Percentiles rank a stretch among this genome's conserved stretches.
Conservation (phyloP, 2,113 vertebrate genomes). For the Xiphias gladius region DNA sequence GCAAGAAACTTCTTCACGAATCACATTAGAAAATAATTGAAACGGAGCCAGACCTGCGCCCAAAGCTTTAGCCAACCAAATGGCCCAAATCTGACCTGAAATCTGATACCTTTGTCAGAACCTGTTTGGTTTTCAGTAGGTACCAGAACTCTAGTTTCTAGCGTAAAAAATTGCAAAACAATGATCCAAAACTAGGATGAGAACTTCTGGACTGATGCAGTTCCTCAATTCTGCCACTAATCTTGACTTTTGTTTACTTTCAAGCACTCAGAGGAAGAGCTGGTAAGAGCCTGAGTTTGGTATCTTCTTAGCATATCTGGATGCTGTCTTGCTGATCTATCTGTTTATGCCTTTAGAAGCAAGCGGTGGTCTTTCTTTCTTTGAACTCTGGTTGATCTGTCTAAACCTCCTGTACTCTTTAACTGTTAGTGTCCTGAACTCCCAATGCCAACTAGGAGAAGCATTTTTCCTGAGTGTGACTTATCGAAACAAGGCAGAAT, state of each 20-base stretch:
- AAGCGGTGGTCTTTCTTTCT: not conserved
- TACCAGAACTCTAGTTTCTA: not conserved
- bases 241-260: conserved; percentile 87
- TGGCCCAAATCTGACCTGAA: no score
- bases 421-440: not conserved
- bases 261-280: conserved; percentile 96
- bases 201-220: not conserved
- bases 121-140: not conserved
- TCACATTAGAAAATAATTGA: no score
- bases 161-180: not conserved
- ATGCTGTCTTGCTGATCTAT: conserved; percentile 68
- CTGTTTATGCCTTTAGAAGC: conserved; percentile 17
- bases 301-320: conserved; percentile 51
- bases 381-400: conserved; percentile 2
- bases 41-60: no score
- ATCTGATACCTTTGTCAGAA: not conserved
- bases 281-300: conserved; percentile 88
- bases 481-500: not conserved
- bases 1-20: no score
- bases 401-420: not conserved
- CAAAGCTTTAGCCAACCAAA: no score
- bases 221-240: conserved; percentile 76
- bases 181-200: not conserved
- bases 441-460: not conserved
- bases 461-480: not conserved